These are phyloP conservation scores for Xyrauchen texanus DNA, from an alignment of 2,113 vertebrate species.

Conservation along the genomic window DNA sequence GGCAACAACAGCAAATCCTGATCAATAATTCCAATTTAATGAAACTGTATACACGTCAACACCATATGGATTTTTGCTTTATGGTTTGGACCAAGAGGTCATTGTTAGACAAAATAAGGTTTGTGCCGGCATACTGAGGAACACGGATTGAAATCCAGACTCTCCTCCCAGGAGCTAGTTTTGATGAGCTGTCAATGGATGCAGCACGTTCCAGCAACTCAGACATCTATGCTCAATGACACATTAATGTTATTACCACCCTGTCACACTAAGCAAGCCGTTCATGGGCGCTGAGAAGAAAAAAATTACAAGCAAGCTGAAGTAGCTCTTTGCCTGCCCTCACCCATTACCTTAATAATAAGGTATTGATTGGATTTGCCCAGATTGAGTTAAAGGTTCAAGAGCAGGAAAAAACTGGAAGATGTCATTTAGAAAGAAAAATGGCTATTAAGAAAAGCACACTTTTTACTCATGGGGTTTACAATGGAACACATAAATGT, in stretches of 20 bases:
- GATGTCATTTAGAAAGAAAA: constrained; percentile 42
- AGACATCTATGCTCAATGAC: constrained; percentile 45
- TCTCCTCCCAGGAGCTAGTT: constrained; percentile 24
- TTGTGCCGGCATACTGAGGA: constrained; percentile 28
- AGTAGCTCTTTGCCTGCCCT: constrained; percentile 39
- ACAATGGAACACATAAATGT: constrained; percentile 37
- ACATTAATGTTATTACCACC: constrained; percentile 52
- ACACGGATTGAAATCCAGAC: constrained; percentile 18
- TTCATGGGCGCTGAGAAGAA: neutral
- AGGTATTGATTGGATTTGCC: constrained; percentile 54
- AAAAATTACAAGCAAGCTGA: constrained; percentile 42
- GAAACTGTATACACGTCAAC: constrained; percentile 48
- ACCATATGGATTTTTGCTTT: constrained; percentile 60
- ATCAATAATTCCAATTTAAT: constrained; percentile 69
- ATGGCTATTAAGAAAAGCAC: constrained; percentile 23
- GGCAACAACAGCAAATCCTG: constrained; percentile 54
- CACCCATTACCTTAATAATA: constrained; percentile 48
- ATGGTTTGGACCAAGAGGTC: constrained; percentile 59
- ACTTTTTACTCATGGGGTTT: constrained; percentile 27
- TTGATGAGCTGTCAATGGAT: constrained; percentile 28
- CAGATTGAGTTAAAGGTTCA: constrained; percentile 26
- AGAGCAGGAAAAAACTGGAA: constrained; percentile 36
- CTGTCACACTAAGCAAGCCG: constrained; percentile 32
- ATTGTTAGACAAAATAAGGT: constrained; percentile 45
- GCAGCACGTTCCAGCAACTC: constrained; percentile 1